Percentiles rank a stretch among this genome's conserved stretches.
phyloP scores from a whole-genome alignment of 2,113 vertebrate genomes.

The Oceanodroma tethys region DNA sequence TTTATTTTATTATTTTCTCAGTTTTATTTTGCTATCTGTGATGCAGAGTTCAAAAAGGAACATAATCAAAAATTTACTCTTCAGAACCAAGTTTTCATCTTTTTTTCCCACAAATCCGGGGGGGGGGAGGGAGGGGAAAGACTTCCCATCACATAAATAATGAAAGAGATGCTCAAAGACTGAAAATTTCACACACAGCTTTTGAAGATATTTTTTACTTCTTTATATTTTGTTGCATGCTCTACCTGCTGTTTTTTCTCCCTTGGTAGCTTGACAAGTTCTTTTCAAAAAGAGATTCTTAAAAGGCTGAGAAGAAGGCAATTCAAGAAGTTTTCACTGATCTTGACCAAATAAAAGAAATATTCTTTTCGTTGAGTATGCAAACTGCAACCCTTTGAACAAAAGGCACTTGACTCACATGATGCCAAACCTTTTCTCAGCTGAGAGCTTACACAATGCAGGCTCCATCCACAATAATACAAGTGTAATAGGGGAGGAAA shows the following conservation, averaged over 20 bases:
- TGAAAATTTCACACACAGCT: slow-evolving; percentile 27
- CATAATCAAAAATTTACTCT: slow-evolving; percentile 52
- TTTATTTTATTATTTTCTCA: background rate
- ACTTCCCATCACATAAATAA: slow-evolving; percentile 61
- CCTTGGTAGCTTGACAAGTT: slow-evolving; percentile 19
- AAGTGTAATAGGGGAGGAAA: background rate
- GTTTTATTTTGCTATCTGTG: background rate
- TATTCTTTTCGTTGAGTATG: background rate
- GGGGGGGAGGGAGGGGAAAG: background rate
- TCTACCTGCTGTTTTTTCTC: slow-evolving; percentile 22
- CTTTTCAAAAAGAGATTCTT: background rate
- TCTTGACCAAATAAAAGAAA: slow-evolving; percentile 5
- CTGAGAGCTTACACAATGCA: background rate
- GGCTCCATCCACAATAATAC: background rate
- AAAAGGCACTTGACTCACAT: slow-evolving; percentile 13
- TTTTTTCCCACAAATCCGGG: slow-evolving; percentile 18
- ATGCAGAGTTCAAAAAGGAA: slow-evolving; percentile 39
- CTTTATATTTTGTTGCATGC: background rate
- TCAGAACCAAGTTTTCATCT: slow-evolving; percentile 36
- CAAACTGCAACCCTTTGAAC: slow-evolving; percentile 54
- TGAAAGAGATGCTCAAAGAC: slow-evolving; percentile 50
- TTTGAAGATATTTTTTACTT: slow-evolving; percentile 62
- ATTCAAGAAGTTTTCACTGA: slow-evolving; percentile 24
- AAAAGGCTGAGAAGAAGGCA: slow-evolving; percentile 7
- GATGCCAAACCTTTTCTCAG: slow-evolving; percentile 4